Base-by-base conservation (phyloP, 2,797 vertebrate genomes). In the Hyperoplus immaculatus region DNA sequence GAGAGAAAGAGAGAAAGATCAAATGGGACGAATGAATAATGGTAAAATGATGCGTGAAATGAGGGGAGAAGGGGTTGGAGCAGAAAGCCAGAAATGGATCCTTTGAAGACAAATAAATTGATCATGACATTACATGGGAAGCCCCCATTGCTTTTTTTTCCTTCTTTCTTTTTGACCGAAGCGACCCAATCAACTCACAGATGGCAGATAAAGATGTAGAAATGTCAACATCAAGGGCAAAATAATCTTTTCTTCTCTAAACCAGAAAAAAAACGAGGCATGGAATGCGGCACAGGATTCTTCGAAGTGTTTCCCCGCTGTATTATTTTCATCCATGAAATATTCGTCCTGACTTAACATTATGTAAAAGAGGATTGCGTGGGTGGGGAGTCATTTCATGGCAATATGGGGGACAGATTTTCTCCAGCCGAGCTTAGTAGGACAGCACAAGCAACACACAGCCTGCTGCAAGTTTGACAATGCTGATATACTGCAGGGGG, bases 31-130 rank as follows among this genome's bases (percentile, higher is more conserved):
- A 88, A 85, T 80, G 83, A 88, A 88, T 90, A 86, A 87, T 88
- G 86, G 81, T 49, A 92, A 91, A 93, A 93, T 91, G 88, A 86
- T 80, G 88, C 80, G 55, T 90, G 86, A 93, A 93, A 94, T 87
- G 75, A 92, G 78, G 75, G 38, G 73, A 80, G 80, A 38, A 10
- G 8, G 63, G 71, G 64, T 21, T 64, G n/a, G 76, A 75, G 75
- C 57, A 64, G 45, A 49, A 60, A 65, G 73, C 41, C 71, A 75
- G 61, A 65, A 42, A 38, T 54, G 63, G 49, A 72, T 69, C 66
- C 69, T 75, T 77, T 69, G 51, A 83, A 89, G 85, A 82, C 62
- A 82, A 72, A 86, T 62, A 49, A 68, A 84, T 59, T 82, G 78
- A 83, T 80, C 53, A 49, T 50, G 69, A 74, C 66, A 63, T 80